These are phyloP conservation scores for Daboia siamensis DNA, from an alignment of 2,113 vertebrate species.

Conservation along the genomic window DNA sequence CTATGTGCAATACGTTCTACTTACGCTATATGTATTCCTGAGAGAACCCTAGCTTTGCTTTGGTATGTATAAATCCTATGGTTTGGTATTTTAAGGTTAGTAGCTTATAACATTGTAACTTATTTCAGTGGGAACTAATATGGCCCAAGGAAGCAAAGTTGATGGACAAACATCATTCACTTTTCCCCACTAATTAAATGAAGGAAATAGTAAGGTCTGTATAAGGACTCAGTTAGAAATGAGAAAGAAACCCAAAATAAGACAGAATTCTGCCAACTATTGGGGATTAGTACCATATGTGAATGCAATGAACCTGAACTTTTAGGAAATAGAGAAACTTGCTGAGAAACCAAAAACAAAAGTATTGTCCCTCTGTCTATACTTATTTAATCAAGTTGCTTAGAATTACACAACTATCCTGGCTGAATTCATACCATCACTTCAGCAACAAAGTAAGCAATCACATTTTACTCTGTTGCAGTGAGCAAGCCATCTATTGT, in stretches of 20 bases:
- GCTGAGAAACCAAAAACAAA: neutral
- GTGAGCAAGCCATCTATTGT: neutral
- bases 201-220: neutral
- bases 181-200: neutral
- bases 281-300: neutral
- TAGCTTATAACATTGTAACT: neutral
- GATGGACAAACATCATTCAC: neutral
- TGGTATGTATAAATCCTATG: neutral
- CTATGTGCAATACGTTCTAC: neutral
- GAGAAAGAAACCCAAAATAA: neutral
- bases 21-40: neutral
- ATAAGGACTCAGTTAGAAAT: neutral
- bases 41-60: neutral
- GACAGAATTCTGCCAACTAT: neutral
- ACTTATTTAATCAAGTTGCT: neutral
- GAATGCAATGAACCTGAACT: neutral
- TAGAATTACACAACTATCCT: neutral
- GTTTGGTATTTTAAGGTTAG: neutral
- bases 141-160: neutral
- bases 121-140: neutral
- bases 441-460: neutral
- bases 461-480: neutral
- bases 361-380: neutral
- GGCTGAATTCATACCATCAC: neutral
- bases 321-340: neutral